Evolutionary conservation across 2,797 vertebrate genomes (phyloP).

Genomic region (Macropodus opercularis): DNA sequence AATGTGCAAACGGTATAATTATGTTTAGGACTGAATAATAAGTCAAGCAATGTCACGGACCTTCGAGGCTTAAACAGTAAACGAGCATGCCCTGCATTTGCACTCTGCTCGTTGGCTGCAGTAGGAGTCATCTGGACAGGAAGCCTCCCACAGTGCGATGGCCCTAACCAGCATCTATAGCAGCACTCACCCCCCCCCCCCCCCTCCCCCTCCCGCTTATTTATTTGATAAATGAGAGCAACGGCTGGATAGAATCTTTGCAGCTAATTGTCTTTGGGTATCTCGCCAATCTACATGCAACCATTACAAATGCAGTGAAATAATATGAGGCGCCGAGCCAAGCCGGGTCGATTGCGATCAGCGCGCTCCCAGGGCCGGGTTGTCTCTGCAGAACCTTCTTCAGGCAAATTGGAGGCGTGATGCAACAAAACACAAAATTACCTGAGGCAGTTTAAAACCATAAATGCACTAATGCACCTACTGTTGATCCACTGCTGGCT

Average conservation of each 20-base stretch:
- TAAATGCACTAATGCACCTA: constrained; percentile 34
- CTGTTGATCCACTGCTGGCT: constrained; percentile 17
- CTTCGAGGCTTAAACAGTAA: constrained; percentile 7
- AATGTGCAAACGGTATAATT: too few relatives aligned
- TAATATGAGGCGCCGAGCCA: constrained; percentile 31
- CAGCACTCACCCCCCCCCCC: constrained; percentile 30
- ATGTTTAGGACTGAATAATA: constrained; percentile 1
- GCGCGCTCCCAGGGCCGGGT: constrained; percentile 23
- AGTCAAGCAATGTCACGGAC: constrained; percentile 13
- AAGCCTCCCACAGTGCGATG: constrained; percentile 59
- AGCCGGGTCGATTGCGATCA: constrained; percentile 45
- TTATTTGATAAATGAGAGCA: constrained; percentile 57
- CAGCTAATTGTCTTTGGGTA: constrained; percentile 59
- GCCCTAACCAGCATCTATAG: constrained; percentile 42
- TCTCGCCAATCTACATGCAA: constrained; percentile 50
- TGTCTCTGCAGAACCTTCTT: constrained; percentile 47
- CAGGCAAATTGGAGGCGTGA: constrained; percentile 46
- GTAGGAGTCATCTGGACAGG: constrained; percentile 64
- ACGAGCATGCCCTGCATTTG: constrained; percentile 24
- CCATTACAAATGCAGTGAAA: constrained; percentile 60
- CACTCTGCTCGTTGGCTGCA: constrained; percentile 36
- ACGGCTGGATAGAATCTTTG: constrained; percentile 46
- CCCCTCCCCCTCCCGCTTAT: constrained; percentile 43
- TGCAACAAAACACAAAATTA: constrained; percentile 50
- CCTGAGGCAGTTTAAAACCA: constrained; percentile 38